Evolutionary conservation across 1,140 invertebrate genomes (phyloP), one percentile per base, ranked within the genome.

Genomic region (Rhizoglyphus robini): DNA sequence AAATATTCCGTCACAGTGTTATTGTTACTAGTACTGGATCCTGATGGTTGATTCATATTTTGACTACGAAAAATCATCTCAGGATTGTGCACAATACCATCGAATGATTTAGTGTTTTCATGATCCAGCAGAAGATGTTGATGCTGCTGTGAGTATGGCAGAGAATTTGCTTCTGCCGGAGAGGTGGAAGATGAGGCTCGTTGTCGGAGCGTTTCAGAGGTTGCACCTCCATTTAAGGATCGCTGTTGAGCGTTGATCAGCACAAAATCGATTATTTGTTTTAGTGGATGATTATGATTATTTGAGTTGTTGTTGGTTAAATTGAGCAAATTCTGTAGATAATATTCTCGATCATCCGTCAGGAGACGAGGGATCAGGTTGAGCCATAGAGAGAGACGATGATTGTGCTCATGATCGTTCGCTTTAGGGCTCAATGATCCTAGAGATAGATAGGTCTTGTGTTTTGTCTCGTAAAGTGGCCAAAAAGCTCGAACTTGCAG

Each of bases 371-470:
- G 91, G 66, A 95, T 85, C 32, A 94, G 81, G 71, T 89, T 88
- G 64, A 90, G 75, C 90, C 91, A 95, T 64, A 93, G 82, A 20
- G 88, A 89, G 79, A 92, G 84, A 75, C 92, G 90, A 74, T 90
- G 87, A 41, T 87, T 87, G 1, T 89, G 80, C 74, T 91, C 93
- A 74, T 91, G 90, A 71, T 85, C 86, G 66, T 83, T 81, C 69
- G 87, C 82, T 71, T 84, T 83, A 5, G 85, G 80, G 69, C 82
- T 83, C 36, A 77, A 65, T 15, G 67, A 65, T 70, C 34, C 13
- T 57, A 68, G 13, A 41, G 61, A 54, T 25, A 62, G n/a, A 38
- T n/a, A 57, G 1, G 18, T 38, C 23, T 20, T 29, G 2, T 34
- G 57, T 32, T n/a, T 13, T 27, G 29, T 11, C 15, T 38, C 38